Conservation (phyloP, 2,113 vertebrate genomes). For the Gadus chalcogrammus region DNA sequence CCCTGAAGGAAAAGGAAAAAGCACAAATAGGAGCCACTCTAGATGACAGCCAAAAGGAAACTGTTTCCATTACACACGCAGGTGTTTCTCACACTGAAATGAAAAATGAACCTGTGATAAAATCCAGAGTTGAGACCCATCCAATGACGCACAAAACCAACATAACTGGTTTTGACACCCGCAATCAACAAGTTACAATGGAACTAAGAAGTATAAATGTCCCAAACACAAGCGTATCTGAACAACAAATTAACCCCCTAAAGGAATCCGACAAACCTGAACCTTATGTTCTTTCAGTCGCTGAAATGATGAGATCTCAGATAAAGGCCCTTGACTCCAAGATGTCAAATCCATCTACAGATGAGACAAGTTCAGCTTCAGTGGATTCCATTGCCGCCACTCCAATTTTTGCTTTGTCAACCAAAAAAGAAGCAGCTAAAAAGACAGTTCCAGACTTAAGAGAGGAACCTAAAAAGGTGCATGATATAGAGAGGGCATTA, state of each 20-base stretch:
- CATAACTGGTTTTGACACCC: neutral
- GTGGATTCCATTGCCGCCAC: too few relatives aligned
- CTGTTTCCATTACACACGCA: neutral
- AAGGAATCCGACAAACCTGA: conserved; percentile 39
- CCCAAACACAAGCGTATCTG: neutral
- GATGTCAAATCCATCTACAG: conserved; percentile 12
- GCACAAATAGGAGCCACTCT: conserved; percentile 5
- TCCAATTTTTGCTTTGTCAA: too few relatives aligned
- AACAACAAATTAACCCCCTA: conserved; percentile 13
- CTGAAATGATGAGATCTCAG: conserved; percentile 60
- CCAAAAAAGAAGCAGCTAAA: too few relatives aligned
- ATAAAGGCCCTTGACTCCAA: conserved; percentile 46
- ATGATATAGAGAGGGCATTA: neutral
- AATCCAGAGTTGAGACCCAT: conserved; percentile 2
- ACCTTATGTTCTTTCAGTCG: conserved; percentile 51
- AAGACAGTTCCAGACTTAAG: too few relatives aligned
- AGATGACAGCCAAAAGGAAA: conserved; percentile 8
- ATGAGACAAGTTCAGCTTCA: conserved; percentile 4
- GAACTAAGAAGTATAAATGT: conserved; percentile 1
- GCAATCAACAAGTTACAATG: neutral
- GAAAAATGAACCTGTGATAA: conserved; percentile 11
- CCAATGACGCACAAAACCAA: conserved; percentile 14
- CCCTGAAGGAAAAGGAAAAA: neutral
- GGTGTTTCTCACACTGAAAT: conserved; percentile 10
- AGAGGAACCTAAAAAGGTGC: too few relatives aligned